A percentile compares a stretch with the other conserved stretches of the same genome.
Evolutionary conservation across 2,888 invertebrate genomes (phyloP).

Genomic region (Lamellibrachia columna): DNA sequence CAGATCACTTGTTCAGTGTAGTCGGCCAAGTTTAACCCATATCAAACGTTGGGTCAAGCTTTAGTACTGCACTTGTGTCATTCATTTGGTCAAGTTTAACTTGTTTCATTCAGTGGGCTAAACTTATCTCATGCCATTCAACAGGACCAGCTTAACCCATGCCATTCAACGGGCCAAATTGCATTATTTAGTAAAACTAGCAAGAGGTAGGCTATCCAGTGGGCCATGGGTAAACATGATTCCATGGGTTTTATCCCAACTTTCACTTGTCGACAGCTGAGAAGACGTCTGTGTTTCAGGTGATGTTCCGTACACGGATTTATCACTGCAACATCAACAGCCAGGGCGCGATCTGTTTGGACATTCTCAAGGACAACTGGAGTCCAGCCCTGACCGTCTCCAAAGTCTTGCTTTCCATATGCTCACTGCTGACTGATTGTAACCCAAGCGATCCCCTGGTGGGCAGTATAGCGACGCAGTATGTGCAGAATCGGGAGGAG

Average conservation of each 20-base stretch:
- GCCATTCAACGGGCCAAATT: too few species aligned
- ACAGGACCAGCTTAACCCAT: neutral
- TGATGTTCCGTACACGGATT: conserved; percentile 91
- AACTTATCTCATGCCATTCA: neutral
- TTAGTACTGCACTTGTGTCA: neutral
- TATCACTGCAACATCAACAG: conserved; percentile 99
- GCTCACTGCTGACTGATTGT: conserved; percentile 96
- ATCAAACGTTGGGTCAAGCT: neutral
- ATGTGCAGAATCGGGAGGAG: conserved; percentile 95
- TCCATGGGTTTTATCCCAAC: too few species aligned
- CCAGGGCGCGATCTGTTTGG: conserved; percentile 97
- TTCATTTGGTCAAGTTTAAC: neutral
- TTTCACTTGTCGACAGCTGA: too few species aligned
- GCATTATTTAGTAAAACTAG: neutral
- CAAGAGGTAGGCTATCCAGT: neutral
- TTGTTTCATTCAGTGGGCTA: conserved; percentile 9
- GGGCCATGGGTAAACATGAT: neutral
- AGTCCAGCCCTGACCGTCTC: conserved; percentile 98
- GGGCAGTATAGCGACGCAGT: conserved; percentile 97
- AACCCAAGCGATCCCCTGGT: conserved; percentile 99
- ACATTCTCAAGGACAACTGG: conserved; percentile 98
- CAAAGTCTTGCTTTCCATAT: conserved; percentile 96
- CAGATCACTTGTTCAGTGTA: neutral
- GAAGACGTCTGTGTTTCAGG: conserved; percentile 53
- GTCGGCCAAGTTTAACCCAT: neutral